These are phyloP conservation scores for Cynodonichthys magdalenae DNA, from an alignment of 2,797 vertebrate genomes.

Conservation along the genomic window DNA sequence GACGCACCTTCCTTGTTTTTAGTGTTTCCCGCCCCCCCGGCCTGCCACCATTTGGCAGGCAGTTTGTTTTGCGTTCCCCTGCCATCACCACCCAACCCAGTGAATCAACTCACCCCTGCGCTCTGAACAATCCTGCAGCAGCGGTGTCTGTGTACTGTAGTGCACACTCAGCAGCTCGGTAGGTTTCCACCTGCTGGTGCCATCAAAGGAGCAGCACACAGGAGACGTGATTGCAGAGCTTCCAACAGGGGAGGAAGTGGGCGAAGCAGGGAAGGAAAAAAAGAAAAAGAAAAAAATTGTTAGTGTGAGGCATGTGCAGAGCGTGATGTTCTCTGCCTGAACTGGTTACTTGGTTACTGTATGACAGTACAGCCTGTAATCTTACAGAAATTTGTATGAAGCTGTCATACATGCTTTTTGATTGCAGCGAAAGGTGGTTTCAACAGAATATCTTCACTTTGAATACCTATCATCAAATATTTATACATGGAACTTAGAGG, in stretches of 20 bases:
- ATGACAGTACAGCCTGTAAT: conserved; percentile 36
- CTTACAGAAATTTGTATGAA: conserved; percentile 16
- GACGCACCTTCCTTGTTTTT: conserved; percentile 30
- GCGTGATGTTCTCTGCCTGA: conserved; percentile 19
- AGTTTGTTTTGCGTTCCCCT: conserved; percentile 56
- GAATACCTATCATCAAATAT: conserved; percentile 9
- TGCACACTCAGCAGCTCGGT: conserved; percentile 57
- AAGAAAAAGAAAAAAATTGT: conserved; percentile 37
- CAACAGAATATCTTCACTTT: conserved; percentile 6
- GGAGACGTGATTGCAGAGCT: conserved; percentile 65
- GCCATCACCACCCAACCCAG: conserved; percentile 39
- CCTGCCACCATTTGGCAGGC: conserved; percentile 40
- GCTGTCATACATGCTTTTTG: conserved; percentile 15
- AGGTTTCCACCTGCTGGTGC: conserved; percentile 62
- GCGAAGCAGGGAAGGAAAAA: conserved; percentile 31
- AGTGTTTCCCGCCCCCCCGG: not conserved
- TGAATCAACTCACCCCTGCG: conserved; percentile 43
- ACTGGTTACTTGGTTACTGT: conserved; percentile 53
- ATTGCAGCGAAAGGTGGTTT: conserved; percentile 14
- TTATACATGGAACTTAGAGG: conserved; percentile 1
- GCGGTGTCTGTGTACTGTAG: conserved; percentile 22
- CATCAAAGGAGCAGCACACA: conserved; percentile 59
- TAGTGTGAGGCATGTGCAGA: conserved; percentile 41
- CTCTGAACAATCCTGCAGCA: conserved; percentile 59
- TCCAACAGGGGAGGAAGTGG: conserved; percentile 51